phyloP scores from a whole-genome alignment of 92 coral and sea anemone genomes.

The Zoanthus gigantus region DNA sequence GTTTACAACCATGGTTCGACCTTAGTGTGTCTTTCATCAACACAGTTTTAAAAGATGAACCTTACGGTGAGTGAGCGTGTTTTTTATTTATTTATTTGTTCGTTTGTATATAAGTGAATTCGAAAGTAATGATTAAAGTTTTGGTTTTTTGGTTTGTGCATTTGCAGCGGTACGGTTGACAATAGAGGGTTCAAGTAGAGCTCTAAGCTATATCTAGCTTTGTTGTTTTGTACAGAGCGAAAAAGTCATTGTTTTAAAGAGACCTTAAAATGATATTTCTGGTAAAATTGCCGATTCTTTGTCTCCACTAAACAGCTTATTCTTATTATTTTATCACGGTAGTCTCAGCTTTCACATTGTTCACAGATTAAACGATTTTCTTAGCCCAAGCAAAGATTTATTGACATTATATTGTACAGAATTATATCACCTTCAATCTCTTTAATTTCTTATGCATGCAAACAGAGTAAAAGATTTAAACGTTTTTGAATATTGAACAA shows the following conservation, averaged over 20 bases:
- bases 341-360: background rate
- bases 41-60: background rate
- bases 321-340: background rate
- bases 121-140: background rate
- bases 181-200: background rate
- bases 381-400: background rate
- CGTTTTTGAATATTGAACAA: background rate
- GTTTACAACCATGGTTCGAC: slow-evolving; percentile 46
- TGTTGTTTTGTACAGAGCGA: background rate
- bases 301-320: background rate
- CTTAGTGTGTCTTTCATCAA: slow-evolving; percentile 35
- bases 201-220: background rate
- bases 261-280: background rate
- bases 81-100: background rate
- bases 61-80: slow-evolving; percentile 21
- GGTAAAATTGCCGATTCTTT: background rate
- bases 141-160: background rate
- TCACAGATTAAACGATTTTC: background rate
- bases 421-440: background rate
- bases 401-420: background rate
- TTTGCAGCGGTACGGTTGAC: background rate
- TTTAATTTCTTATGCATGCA: background rate
- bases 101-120: background rate
- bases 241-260: background rate
- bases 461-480: background rate